Percentiles rank a stretch among this genome's conserved stretches.
Conservation (phyloP, 2,888 invertebrate genomes). For the Eupithecia pulchellata region DNA sequence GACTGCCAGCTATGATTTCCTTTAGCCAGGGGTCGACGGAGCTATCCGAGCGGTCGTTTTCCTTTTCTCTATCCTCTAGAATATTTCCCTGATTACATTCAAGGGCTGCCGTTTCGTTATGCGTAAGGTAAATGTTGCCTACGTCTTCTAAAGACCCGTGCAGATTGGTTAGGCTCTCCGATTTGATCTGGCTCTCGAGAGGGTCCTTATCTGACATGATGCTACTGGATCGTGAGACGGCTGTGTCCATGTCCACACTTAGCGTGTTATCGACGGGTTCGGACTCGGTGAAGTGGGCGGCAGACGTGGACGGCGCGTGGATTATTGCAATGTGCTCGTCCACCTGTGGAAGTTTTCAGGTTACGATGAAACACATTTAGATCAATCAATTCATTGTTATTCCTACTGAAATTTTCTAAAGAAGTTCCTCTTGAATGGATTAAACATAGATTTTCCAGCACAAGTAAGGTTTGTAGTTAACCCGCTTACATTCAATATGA, state of each 20-base stretch:
- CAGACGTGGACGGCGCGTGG: constrained; percentile 72
- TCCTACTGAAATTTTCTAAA: not conserved
- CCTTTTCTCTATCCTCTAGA: constrained; percentile 67
- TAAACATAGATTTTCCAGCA: too few relatives aligned
- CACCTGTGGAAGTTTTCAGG: constrained; percentile 17
- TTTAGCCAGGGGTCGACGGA: constrained; percentile 86
- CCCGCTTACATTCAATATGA: too few relatives aligned
- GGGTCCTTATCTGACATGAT: constrained; percentile 78
- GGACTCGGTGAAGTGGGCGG: constrained; percentile 63
- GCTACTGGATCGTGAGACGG: constrained; percentile 74
- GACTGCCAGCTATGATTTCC: constrained; percentile 84
- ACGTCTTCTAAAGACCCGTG: constrained; percentile 89
- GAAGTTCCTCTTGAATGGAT: too few relatives aligned
- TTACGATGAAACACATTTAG: not conserved
- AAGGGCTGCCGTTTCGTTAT: constrained; percentile 71
- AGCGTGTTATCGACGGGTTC: constrained; percentile 69
- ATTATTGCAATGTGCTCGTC: constrained; percentile 83
- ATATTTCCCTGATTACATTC: constrained; percentile 78
- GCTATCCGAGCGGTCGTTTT: constrained; percentile 72
- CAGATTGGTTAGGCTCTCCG: constrained; percentile 87
- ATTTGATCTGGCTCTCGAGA: constrained; percentile 72
- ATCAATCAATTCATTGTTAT: not conserved
- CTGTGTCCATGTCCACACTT: constrained; percentile 70
- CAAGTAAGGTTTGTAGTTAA: too few relatives aligned
- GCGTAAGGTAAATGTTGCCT: constrained; percentile 77